Evolutionary conservation across 2,113 vertebrate species (phyloP).

Genomic region (Sakesphorus luctuosus): DNA sequence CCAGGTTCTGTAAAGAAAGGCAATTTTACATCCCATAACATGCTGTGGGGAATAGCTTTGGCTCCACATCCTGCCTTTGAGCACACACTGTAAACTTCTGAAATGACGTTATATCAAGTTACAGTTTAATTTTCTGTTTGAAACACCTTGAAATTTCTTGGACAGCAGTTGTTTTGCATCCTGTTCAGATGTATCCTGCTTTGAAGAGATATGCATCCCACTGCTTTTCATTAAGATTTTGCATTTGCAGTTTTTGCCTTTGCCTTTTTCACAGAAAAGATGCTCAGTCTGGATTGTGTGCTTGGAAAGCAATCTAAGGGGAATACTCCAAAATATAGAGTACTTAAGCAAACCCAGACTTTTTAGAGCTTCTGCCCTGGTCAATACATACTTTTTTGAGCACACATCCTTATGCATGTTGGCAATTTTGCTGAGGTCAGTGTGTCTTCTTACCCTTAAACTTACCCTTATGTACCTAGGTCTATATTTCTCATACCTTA

Average conservation of each 20-base stretch:
- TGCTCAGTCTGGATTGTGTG: not conserved
- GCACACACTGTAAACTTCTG: not conserved
- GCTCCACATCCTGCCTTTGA: not conserved
- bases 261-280: slow-evolving; percentile 1
- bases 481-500: not conserved
- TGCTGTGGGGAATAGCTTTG: not conserved
- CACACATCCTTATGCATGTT: not conserved
- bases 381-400: not conserved
- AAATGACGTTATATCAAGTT: not conserved
- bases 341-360: slow-evolving; percentile 21
- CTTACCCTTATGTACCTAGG: not conserved
- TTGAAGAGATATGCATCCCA: not conserved
- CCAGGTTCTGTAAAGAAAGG: not conserved
- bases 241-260: not conserved
- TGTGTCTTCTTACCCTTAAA: not conserved
- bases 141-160: not conserved
- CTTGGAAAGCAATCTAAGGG: not conserved
- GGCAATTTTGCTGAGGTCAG: not conserved
- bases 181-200: not conserved
- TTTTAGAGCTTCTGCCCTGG: not conserved
- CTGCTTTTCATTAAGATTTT: not conserved
- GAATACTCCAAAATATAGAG: not conserved
- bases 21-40: not conserved
- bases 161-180: not conserved
- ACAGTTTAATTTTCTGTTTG: slow-evolving; percentile 24